phyloP scores from a whole-genome alignment of 2,888 invertebrate genomes.

The Tetrapedia diversipes region DNA sequence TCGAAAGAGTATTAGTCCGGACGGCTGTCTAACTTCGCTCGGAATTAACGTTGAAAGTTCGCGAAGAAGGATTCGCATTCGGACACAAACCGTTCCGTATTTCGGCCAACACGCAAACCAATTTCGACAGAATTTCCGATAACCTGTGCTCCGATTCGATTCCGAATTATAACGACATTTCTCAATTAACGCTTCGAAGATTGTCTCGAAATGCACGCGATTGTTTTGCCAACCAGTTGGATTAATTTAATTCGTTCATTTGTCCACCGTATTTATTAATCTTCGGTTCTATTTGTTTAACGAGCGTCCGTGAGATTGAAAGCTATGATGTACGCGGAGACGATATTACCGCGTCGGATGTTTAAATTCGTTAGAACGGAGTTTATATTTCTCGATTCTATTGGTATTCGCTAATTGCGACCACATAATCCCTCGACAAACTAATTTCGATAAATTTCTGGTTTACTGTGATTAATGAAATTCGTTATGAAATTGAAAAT shows the following conservation, averaged over 20 bases:
- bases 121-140: constrained; percentile 18
- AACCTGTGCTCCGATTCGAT: constrained; percentile 7
- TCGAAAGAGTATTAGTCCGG: not conserved
- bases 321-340: not conserved
- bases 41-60: constrained; percentile 4
- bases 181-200: constrained; percentile 2
- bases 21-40: not conserved
- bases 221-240: not conserved
- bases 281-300: not conserved
- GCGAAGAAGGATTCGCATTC: constrained; percentile 2
- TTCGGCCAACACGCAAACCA: constrained; percentile 10
- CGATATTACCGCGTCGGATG: too few species aligned
- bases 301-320: not conserved
- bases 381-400: too few species aligned
- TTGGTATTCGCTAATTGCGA: too few species aligned
- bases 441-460: too few species aligned
- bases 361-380: too few species aligned
- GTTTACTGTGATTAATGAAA: too few species aligned
- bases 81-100: not conserved
- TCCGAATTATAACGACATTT: constrained; percentile 14
- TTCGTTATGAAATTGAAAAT: too few species aligned
- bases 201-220: constrained; percentile 7
- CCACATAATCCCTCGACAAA: too few species aligned
- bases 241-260: constrained; percentile 1
- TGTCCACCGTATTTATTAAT: not conserved